Evolutionary conservation across 2,888 invertebrate genomes (phyloP), one percentile per base, ranked within the genome.

Genomic region (Hypsopygia costalis): DNA sequence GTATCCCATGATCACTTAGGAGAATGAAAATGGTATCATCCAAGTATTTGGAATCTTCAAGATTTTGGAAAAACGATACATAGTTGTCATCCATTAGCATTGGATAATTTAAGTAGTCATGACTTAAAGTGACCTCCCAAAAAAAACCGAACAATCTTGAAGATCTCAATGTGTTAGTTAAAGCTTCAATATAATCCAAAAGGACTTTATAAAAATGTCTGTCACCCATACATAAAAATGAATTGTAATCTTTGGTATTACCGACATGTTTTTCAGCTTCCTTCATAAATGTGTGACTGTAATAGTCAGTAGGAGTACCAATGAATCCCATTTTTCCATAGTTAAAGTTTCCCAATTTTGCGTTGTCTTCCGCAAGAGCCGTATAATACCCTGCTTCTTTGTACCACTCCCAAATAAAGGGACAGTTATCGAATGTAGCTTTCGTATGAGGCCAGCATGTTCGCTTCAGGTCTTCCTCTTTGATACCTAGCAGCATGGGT

Each of bases 1-100:
- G 87, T 43, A 97, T 92, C 0, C 98, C 98, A 64, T 98, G 98
- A 68, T 98, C 98, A 71, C 97, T 97, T 86, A 97, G 88, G 6
- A 96, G 71, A 37, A 97, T 85, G 8, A 94, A 58, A 31, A 92
- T 89, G 0, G 95, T 95, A 16, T 92, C 89, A 37, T 94, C 91
- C 39, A 95, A 78, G 39, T 91, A 78, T 1, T 89, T 86, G 1
- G 81, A 68, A 0, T 72, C 55, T 27, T 91, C 77, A 36, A 94
- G 68, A 42, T 81, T 72, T 45, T 76, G 69, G 37, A 97, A 76
- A 60, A 94, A 91, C 0, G 77, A 58, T 49, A 85, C 67, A 56
- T 94, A 92, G 34, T 90, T 81, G 0, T 90, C 81, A 61, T 98
- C 97, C 46, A 95, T 94, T 12, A 93, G 69, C 59, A 91, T 91